Percentiles rank a stretch among this genome's conserved stretches.
Evolutionary conservation across 2,797 vertebrate genomes (phyloP).

Genomic region (Characodon lateralis): DNA sequence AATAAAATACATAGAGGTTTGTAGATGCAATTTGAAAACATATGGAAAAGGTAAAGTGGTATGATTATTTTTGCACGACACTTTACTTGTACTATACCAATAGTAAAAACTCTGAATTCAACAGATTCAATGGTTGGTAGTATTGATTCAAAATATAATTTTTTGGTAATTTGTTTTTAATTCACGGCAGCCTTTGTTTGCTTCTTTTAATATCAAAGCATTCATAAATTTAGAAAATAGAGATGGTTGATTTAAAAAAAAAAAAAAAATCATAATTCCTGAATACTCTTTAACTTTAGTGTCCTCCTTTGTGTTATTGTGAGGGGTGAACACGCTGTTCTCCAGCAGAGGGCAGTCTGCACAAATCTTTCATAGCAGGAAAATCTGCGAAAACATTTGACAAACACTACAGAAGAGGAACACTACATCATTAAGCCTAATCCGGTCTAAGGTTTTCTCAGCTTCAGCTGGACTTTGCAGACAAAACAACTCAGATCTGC

Average conservation of each 20-base stretch:
- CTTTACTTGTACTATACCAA: not conserved
- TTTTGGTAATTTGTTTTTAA: not conserved
- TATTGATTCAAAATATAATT: not conserved
- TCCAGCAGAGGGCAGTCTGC: constrained; percentile 75
- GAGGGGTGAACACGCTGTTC: not conserved
- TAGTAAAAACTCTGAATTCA: not conserved
- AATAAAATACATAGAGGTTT: too few relatives aligned
- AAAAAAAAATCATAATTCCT: not conserved
- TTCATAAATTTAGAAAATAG: not conserved
- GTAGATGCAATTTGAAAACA: too few relatives aligned
- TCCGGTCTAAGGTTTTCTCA: not conserved
- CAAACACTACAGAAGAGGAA: constrained; percentile 12
- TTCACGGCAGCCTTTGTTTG: not conserved
- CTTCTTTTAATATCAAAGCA: not conserved
- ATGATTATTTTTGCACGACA: too few relatives aligned
- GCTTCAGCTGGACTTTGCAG: not conserved
- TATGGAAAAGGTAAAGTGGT: too few relatives aligned
- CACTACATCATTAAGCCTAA: not conserved
- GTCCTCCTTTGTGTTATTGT: not conserved
- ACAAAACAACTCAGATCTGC: not conserved
- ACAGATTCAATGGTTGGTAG: not conserved
- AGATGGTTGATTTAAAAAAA: not conserved
- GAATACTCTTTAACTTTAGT: not conserved
- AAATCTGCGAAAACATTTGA: constrained; percentile 9
- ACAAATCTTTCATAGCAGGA: constrained; percentile 49